These are phyloP conservation scores for Thymelicus acteon DNA, from an alignment of 2,888 invertebrate genomes.

Conservation along the genomic window DNA sequence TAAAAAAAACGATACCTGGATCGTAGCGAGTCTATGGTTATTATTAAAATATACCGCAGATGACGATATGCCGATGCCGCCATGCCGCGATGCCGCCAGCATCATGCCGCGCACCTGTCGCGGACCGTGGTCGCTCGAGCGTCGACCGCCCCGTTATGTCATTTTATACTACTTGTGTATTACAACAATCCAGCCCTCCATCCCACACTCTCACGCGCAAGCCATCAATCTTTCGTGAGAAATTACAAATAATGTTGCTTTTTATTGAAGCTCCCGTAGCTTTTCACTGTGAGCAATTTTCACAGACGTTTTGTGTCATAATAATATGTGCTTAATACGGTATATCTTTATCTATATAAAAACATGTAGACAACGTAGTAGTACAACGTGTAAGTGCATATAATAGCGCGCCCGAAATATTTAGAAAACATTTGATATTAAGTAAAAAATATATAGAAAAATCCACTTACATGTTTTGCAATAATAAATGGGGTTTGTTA, in stretches of 20 bases:
- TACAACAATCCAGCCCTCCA: constrained; percentile 62
- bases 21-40: not conserved
- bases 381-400: too few species aligned
- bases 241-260: constrained; percentile 48
- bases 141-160: constrained; percentile 70
- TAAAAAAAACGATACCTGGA: not conserved
- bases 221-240: constrained; percentile 66
- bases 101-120: constrained; percentile 61
- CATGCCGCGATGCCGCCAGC: constrained; percentile 41
- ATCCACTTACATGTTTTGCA: too few species aligned
- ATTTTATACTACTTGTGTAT: constrained; percentile 61
- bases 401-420: too few species aligned
- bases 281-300: constrained; percentile 28
- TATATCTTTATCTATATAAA: not conserved
- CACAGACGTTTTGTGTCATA: not conserved
- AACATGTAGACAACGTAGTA: too few species aligned
- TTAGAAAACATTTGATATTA: too few species aligned
- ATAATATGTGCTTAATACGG: not conserved
- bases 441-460: too few species aligned
- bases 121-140: constrained; percentile 51
- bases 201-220: constrained; percentile 74
- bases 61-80: constrained; percentile 43
- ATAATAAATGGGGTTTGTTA: too few species aligned
- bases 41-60: constrained; percentile 38
- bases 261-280: constrained; percentile 40